Base-by-base conservation (phyloP, 2,113 vertebrate genomes). In the Indri indri region DNA sequence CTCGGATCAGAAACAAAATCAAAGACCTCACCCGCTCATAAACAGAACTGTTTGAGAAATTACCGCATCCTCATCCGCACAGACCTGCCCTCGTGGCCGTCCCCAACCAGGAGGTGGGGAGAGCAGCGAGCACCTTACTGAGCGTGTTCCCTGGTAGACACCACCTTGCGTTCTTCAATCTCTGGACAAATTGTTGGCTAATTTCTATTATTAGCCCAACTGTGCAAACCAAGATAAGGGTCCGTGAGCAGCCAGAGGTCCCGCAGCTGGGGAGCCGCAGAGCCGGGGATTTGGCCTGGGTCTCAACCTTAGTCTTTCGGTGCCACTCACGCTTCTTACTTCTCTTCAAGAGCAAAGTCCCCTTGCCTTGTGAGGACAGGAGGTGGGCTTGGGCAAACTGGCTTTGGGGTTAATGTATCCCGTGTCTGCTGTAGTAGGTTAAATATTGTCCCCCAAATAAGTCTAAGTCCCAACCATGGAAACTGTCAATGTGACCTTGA, bases 1-100 rank as follows among this genome's bases (percentile, higher is more conserved):
- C 85, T 96, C 37, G 8, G 80, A 65, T 90, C 52, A 95, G 94
- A 81, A 80, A 84, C 57, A 90, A 61, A 92, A 92, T 88, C 80
- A 71, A 80, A 96, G 93, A 61, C 45, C 88, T 94, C 20, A 3
- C 30, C 81, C 0, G 1, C 42, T 92, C 8, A 9, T 22, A 22
- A 71, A 65, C 80, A 92, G 76, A 65, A 50, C 1, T 0, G 22
- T 8, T 45, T 0, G 34, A 80, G 50, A 32, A 65, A n/a, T 40
- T 1, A 52, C 63, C 50, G 80, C 89, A 6, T 4, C 5, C 18
- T 9, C 25, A 0, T 30, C 25, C 23, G 25, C 23, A 1, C 5
- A 16, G 11, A 0, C 18, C 52, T 50, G 20, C 0, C 34, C 0
- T 18, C 1, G 0, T 32, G 52, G 50, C 40, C 68, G 5, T 47